Percentiles rank a stretch among this genome's conserved stretches.
These are phyloP conservation scores for Lasius platythorax DNA, from an alignment of 2,888 invertebrate species.

Conservation along the genomic window DNA sequence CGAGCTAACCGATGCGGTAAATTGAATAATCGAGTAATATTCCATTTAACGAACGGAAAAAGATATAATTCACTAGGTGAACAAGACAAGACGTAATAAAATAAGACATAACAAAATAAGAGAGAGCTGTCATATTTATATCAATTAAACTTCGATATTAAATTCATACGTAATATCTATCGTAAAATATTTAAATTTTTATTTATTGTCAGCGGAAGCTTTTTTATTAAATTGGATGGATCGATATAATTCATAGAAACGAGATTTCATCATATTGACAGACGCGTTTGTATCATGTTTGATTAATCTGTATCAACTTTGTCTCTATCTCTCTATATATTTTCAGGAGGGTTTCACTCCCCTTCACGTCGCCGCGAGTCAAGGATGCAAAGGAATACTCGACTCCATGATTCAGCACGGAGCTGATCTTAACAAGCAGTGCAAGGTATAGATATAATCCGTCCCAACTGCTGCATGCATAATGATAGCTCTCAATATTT, in stretches of 20 bases:
- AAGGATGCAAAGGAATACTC: slow-evolving; percentile 90
- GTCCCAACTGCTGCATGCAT: not conserved
- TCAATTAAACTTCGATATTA: not conserved
- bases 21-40: slow-evolving; percentile 4
- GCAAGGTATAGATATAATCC: slow-evolving; percentile 87
- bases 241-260: not conserved
- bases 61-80: not conserved
- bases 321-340: not conserved
- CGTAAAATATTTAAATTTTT: not conserved
- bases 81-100: not conserved
- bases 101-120: not conserved
- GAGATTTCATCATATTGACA: not conserved
- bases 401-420: slow-evolving; percentile 89
- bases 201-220: not conserved
- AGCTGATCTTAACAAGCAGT: slow-evolving; percentile 89
- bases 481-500: slow-evolving; percentile 11
- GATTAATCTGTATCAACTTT: slow-evolving; percentile 14
- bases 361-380: slow-evolving; percentile 90
- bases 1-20: slow-evolving; percentile 86
- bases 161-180: not conserved
- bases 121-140: not conserved
- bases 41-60: not conserved
- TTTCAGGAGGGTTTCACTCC: slow-evolving; percentile 90
- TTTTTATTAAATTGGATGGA: not conserved
- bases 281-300: not conserved